Conservation (phyloP, 2,113 vertebrate genomes). For the Equus przewalskii region DNA sequence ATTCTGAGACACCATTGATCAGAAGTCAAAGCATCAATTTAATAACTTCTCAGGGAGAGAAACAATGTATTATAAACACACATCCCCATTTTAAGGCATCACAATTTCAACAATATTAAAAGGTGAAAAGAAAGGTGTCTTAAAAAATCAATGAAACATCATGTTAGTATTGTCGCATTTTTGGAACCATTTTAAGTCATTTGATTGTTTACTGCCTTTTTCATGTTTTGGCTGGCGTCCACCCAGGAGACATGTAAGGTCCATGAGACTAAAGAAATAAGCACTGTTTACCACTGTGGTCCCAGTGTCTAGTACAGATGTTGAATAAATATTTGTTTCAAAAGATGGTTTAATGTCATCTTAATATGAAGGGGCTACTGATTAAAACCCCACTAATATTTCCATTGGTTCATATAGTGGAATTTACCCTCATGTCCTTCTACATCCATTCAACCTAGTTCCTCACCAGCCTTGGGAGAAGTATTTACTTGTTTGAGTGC, state of each 20-base stretch:
- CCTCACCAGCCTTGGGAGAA: neutral
- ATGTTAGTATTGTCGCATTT: constrained; percentile 63
- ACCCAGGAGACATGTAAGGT: neutral
- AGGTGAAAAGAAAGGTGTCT: constrained; percentile 74
- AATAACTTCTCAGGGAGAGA: constrained; percentile 75
- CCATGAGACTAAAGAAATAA: neutral
- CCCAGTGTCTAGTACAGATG: neutral
- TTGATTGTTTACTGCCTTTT: constrained; percentile 48
- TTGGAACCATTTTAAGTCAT: constrained; percentile 60
- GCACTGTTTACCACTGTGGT: neutral
- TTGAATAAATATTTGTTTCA: neutral
- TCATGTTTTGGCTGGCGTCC: constrained; percentile 2
- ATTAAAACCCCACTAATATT: neutral
- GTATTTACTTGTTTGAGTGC: neutral
- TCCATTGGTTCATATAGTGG: neutral
- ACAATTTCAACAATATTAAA: constrained; percentile 76
- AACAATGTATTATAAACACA: constrained; percentile 79
- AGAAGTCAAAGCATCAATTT: constrained; percentile 77
- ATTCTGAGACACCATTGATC: constrained; percentile 73
- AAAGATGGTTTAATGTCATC: neutral
- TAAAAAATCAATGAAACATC: constrained; percentile 75
- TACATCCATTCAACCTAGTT: neutral
- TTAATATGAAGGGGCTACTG: neutral
- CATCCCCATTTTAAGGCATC: constrained; percentile 72
- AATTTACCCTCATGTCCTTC: neutral